These are phyloP conservation scores for Epinephelus awoara DNA, from an alignment of 2,797 vertebrate genomes.

Conservation along the genomic window DNA sequence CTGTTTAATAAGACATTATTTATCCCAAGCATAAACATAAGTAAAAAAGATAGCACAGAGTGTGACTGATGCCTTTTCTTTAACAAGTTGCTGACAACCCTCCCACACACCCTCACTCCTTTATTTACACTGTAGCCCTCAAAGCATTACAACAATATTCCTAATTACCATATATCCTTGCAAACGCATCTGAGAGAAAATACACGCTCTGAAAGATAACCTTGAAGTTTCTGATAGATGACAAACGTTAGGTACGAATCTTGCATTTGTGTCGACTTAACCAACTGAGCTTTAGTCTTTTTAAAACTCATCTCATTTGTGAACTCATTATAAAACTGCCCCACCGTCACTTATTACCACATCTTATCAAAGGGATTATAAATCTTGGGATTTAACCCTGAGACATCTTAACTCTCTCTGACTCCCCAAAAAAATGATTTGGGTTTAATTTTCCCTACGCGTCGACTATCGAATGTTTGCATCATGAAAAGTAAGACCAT, in stretches of 20 bases:
- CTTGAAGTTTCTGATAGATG: constrained; percentile 4
- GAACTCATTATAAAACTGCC: constrained; percentile 27
- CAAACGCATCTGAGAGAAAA: constrained; percentile 18
- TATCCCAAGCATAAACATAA: background rate
- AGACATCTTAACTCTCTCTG: constrained; percentile 39
- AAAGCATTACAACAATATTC: background rate
- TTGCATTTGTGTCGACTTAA: background rate
- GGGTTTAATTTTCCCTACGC: constrained; percentile 45
- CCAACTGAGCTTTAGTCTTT: background rate
- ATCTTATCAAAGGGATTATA: constrained; percentile 37
- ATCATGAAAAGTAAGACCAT: constrained; percentile 65
- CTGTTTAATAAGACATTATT: background rate
- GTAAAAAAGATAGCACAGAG: constrained; percentile 1
- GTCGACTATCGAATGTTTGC: constrained; percentile 60
- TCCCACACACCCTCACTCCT: background rate
- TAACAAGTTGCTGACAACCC: background rate
- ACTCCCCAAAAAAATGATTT: constrained; percentile 19
- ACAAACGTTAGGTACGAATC: constrained; percentile 17
- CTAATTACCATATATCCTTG: constrained; percentile 13
- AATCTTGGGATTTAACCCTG: constrained; percentile 38
- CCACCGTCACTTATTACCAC: constrained; percentile 20
- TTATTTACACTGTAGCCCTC: background rate
- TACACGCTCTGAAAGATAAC: background rate
- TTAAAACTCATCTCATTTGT: constrained; percentile 22
- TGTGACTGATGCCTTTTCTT: constrained; percentile 10